phyloP scores from a whole-genome alignment of 2,888 invertebrate genomes.

The Mamestra brassicae region DNA sequence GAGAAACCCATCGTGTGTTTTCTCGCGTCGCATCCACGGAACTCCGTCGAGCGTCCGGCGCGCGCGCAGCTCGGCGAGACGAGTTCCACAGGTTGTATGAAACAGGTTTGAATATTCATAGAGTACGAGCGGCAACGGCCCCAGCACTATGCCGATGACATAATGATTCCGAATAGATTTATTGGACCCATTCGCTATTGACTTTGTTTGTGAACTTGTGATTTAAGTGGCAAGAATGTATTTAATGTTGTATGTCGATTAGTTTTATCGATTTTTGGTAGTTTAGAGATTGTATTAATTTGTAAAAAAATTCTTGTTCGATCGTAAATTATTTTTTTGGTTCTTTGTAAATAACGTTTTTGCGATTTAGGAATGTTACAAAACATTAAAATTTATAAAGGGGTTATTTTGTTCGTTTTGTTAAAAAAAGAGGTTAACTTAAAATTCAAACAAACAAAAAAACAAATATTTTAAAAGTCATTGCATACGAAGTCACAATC shows the following conservation, averaged over 20 bases:
- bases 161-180: slow-evolving; percentile 83
- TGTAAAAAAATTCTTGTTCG: slow-evolving; percentile 15
- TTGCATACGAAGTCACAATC: neutral
- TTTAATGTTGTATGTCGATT: slow-evolving; percentile 22
- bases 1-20: slow-evolving; percentile 61
- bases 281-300: slow-evolving; percentile 27
- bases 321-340: neutral
- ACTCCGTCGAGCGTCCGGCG: slow-evolving; percentile 56
- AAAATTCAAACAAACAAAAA: neutral
- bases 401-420: neutral
- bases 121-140: slow-evolving; percentile 80
- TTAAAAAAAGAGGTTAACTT: neutral
- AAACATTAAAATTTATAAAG: neutral
- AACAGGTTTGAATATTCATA: slow-evolving; percentile 86
- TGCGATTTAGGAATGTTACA: neutral
- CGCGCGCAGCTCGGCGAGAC: slow-evolving; percentile 66
- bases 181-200: slow-evolving; percentile 71
- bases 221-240: slow-evolving; percentile 39
- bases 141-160: slow-evolving; percentile 83
- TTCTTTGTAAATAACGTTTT: neutral
- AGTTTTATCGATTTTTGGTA: slow-evolving; percentile 27
- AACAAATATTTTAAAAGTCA: neutral
- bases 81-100: slow-evolving; percentile 73
- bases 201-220: slow-evolving; percentile 63
- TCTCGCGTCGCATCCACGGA: slow-evolving; percentile 65